Conservation (phyloP, 2,113 vertebrate genomes). For the Phoenicopterus ruber region DNA sequence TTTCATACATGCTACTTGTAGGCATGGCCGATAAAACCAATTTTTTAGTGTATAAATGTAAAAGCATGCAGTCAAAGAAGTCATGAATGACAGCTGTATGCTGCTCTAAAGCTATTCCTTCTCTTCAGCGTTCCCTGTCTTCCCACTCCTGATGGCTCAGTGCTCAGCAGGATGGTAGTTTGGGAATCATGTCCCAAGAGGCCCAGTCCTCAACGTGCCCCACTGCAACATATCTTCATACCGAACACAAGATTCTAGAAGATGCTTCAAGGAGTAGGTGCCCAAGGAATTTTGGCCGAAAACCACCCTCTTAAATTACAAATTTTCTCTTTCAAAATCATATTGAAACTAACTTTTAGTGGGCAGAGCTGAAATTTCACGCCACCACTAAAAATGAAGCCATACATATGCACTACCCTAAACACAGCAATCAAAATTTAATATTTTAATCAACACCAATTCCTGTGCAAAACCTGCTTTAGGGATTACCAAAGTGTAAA, state of each 20-base stretch:
- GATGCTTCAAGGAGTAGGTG: background rate
- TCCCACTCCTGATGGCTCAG: background rate
- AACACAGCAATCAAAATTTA: background rate
- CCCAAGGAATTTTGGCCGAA: background rate
- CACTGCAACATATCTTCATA: background rate
- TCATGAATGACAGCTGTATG: background rate
- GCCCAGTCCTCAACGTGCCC: fast-evolving
- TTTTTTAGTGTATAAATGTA: background rate
- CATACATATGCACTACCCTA: background rate
- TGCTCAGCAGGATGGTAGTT: background rate
- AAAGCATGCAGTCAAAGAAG: background rate
- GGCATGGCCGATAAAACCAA: background rate
- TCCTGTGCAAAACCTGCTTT: background rate
- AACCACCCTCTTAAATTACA: background rate
- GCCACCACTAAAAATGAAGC: background rate
- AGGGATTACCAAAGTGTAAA: background rate
- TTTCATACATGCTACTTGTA: background rate
- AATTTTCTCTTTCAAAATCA: background rate
- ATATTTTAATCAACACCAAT: background rate
- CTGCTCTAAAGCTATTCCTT: background rate
- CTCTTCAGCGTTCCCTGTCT: background rate
- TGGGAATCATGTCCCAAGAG: background rate
- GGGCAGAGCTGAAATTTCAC: background rate
- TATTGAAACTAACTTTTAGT: background rate
- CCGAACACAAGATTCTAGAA: background rate